These are phyloP conservation scores for Mungos mungo DNA, from an alignment of 2,113 vertebrate species.

Conservation along the genomic window DNA sequence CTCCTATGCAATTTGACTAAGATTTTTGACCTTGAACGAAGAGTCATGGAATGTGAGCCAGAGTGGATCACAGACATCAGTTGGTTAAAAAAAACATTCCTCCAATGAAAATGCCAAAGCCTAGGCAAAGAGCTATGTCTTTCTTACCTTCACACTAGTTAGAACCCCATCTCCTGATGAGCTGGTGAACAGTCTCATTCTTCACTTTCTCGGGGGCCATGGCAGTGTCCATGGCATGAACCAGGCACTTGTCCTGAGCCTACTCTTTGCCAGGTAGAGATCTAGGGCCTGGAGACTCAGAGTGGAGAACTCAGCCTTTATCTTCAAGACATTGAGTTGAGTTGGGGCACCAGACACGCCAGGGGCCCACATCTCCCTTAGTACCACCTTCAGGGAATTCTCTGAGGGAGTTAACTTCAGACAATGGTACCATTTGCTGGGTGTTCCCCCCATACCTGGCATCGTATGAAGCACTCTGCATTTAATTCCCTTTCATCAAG, in stretches of 20 bases:
- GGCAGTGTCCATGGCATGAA: not conserved
- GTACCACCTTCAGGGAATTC: rapidly evolving
- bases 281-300: not conserved
- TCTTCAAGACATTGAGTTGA: not conserved
- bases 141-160: not conserved
- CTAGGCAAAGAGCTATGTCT: not conserved
- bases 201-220: rapidly evolving
- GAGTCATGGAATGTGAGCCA: not conserved
- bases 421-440: not conserved
- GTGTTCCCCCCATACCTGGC: not conserved
- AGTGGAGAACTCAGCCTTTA: not conserved
- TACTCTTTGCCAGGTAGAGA: not conserved
- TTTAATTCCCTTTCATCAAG: constrained; percentile 4
- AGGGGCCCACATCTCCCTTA: not conserved
- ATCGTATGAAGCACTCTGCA: not conserved
- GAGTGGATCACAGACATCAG: not conserved
- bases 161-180: not conserved
- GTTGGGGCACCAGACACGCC: rapidly evolving
- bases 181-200: rapidly evolving
- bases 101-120: not conserved
- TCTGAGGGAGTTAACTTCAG: not conserved
- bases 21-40: not conserved
- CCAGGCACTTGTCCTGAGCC: not conserved
- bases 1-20: not conserved
- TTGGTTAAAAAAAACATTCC: not conserved